Evolutionary conservation across 2,888 invertebrate genomes (phyloP).

Genomic region (Chrysodeixis includens): DNA sequence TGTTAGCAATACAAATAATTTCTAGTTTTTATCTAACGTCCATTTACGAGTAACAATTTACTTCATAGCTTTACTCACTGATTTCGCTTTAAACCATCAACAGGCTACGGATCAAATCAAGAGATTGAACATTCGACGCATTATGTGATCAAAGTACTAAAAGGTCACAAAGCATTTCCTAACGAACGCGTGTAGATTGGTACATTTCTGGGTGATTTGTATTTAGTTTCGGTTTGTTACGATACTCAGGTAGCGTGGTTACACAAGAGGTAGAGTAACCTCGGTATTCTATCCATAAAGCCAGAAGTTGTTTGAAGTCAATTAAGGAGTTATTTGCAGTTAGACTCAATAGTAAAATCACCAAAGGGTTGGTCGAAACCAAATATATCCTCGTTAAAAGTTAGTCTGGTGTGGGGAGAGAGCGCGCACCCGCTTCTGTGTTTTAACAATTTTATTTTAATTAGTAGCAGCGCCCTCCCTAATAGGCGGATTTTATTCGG

Average conservation of each 20-base stretch:
- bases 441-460: slow-evolving; percentile 89
- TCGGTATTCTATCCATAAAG: slow-evolving; percentile 76
- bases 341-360: slow-evolving; percentile 87
- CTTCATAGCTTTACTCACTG: not conserved
- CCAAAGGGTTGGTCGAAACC: slow-evolving; percentile 88
- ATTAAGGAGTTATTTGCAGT: slow-evolving; percentile 88
- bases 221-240: slow-evolving; percentile 42
- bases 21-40: not conserved
- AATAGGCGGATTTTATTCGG: slow-evolving; percentile 81
- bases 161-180: slow-evolving; percentile 17
- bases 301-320: slow-evolving; percentile 86
- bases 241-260: slow-evolving; percentile 56
- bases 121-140: slow-evolving; percentile 14
- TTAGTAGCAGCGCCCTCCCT: slow-evolving; percentile 83
- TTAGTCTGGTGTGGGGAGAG: slow-evolving; percentile 78
- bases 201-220: slow-evolving; percentile 29
- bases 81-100: not conserved
- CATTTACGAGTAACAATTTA: not conserved
- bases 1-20: slow-evolving; percentile 4
- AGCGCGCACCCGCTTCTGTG: slow-evolving; percentile 73
- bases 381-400: slow-evolving; percentile 89
- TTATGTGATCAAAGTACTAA: slow-evolving; percentile 14
- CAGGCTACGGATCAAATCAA: not conserved
- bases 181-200: slow-evolving; percentile 28
- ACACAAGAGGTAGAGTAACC: slow-evolving; percentile 60